These are phyloP conservation scores for Nothoprocta pentlandii DNA, from an alignment of 2,113 vertebrate genomes.

Conservation along the genomic window DNA sequence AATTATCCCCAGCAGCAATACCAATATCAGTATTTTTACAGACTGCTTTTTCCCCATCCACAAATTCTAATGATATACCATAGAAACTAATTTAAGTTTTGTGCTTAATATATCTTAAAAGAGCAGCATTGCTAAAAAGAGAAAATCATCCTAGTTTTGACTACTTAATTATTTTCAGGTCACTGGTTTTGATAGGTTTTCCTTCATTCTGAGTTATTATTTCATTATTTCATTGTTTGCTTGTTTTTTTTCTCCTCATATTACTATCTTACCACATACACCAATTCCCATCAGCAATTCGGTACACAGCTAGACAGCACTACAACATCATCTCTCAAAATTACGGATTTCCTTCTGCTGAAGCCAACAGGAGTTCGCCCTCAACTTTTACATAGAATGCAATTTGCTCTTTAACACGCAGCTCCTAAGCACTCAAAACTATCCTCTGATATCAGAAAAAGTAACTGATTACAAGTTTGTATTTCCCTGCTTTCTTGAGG, in stretches of 20 bases:
- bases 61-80: neutral
- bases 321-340: neutral
- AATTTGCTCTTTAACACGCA: rapidly evolving
- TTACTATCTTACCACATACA: neutral
- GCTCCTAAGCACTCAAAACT: neutral
- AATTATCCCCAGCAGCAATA: conserved; percentile 11
- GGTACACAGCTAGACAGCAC: neutral
- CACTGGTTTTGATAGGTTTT: neutral
- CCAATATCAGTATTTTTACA: neutral
- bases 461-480: neutral
- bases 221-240: neutral
- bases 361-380: neutral
- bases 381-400: neutral
- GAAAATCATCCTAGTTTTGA: neutral
- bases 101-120: neutral
- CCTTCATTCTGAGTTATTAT: neutral
- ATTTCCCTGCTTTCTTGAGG: neutral
- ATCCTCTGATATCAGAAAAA: neutral
- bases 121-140: neutral
- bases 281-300: neutral
- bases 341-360: neutral
- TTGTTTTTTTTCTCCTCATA: neutral
- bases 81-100: neutral
- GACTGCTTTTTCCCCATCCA: neutral
- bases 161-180: neutral